Evolutionary conservation across 2,797 vertebrate genomes (phyloP), one percentile per base, ranked within the genome.

Genomic region (Phrynocephalus forsythii): DNA sequence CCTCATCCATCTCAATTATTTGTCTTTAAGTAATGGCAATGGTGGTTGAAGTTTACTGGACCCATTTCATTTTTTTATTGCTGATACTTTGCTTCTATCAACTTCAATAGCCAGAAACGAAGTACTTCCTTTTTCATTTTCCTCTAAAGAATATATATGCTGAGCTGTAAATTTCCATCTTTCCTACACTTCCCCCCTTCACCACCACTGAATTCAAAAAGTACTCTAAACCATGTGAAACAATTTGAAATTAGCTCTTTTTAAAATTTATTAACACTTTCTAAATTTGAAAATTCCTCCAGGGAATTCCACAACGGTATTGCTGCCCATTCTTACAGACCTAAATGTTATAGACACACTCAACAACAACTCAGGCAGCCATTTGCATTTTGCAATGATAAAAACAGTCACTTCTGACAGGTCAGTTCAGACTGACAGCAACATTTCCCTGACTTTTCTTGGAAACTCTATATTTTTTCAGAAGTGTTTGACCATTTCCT

Each of bases 31-130:
- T 28, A 26, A 3, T 69, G 0, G 0, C 69, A 9, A 8, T 81
- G 80, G 69, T 87, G 24, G 82, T 85, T 85, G 83, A 68, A 0
- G 86, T 5, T 60, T 89, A 30, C 4, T 50, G 33, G 81, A 72
- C 86, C 84, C 75, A 77, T 81, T 81, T 76, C 4, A 87, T 88
- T 11, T 0, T 3, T 92, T 89, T 84, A 85, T 80, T 91, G 60
- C n/a, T 83, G 26, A 56, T 77, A 50, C 5, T 87, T 89, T 82
- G 11, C 56, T 90, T 90, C 67, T 3, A 80, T 76, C 75, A 69
- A 69, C 24, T 90, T 80, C 79, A 84, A 56, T 76, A 85, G 83
- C 83, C 63, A 60, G 16, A 83, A 90, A 66, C 2, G 50, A 22
- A 73, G 2, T 33, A 5, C 85, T 76, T 82, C 82, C 16, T 72